Base-by-base conservation (phyloP, 2,113 vertebrate species). In the Taurulus bubalis region DNA sequence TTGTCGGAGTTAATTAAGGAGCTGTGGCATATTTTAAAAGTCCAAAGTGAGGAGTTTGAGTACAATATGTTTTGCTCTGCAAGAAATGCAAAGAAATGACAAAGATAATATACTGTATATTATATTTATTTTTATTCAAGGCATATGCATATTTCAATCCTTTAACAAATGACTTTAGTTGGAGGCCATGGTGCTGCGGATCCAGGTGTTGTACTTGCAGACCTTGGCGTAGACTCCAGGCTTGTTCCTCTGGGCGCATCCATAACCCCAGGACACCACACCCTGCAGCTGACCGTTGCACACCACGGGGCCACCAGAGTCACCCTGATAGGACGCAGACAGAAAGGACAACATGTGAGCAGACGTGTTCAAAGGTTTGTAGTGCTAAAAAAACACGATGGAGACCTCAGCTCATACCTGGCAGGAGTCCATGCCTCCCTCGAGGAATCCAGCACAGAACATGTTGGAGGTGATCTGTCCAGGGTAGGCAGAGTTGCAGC, bases 401-500 rank as follows among this genome's bases (percentile, higher is more conserved):
- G 36, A 4, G 5, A 26, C 8, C 73, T 36, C 10, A 38, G 67
- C 34, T 77, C 32, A 55, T 90, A 98, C 98, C 97, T 98, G 97
- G 95, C 97, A 98, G 64, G 97, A 97, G 77, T 98, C 97, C 88
- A 97, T 97, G 81, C 96, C 97, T 90, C 97, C 98, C 75, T 97
- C 95, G 0, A 98, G 20, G 92, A 83, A 97, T 89, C 98, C 98
- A 0, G 95, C 90, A 6, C 97, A 98, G 59, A 97, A 87, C 97
- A 98, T 98, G 95, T 96, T 98, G 0, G 28, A 1, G 18, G 96
- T 96, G 82, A 98, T 97, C 85, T 95, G 0, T 1, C 95, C 93
- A 34, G 96, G 97, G 89, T 98, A 98, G 14, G 96, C 2, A 0
- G 1, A 24, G 38, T 0, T 79, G 80, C 97, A 98, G 4, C 71